Evolutionary conservation across 2,113 vertebrate species (phyloP), one percentile per base, ranked within the genome.

Genomic region (Neogale vison): DNA sequence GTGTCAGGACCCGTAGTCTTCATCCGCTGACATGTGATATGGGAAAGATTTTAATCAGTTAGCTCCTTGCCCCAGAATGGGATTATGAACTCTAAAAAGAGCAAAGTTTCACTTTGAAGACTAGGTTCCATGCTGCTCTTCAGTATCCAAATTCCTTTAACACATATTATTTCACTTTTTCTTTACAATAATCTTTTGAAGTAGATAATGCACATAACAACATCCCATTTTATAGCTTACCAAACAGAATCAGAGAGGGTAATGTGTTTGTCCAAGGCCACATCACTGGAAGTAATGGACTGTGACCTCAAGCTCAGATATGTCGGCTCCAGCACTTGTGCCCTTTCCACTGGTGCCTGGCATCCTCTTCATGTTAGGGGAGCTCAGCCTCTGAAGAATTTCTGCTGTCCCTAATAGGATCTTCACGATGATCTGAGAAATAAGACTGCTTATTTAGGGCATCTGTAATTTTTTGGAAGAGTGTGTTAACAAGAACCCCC

Each of bases 131-230:
- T 21, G 21, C 2, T 74, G 23, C 0, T 10, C 92, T 95, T 95
- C 23, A 21, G 7, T 92, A 94, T 95, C 15, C 59, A 90, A 47
- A 81, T 92, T 2, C 7, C 34, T 94, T 94, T 80, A 79, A 45
- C 15, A 69, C 59, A 14, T 21, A 24, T 92, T 36, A 88, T 81
- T 74, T 95, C 2, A 82, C 76, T 95, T 24, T 91, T 97, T 82
- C n/a, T 61, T 88, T 29, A 79, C 23, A 90, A 71, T 59, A 86
- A 87, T 3, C 3, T n/a, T 77, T 61, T 71, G 34, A 82, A 72
- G 14, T 12, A 93, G 67, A 3, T 77, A 89, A 52, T 52, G 23
- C 26, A 85, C 9, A 20, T 23, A 72, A 39, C 4, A 55, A 34
- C 7, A 82, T 67, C 23, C 9, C 11, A 86, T 69, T 96, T 94